Conservation (phyloP, 2,113 vertebrate species). For the Agelaius phoeniceus region DNA sequence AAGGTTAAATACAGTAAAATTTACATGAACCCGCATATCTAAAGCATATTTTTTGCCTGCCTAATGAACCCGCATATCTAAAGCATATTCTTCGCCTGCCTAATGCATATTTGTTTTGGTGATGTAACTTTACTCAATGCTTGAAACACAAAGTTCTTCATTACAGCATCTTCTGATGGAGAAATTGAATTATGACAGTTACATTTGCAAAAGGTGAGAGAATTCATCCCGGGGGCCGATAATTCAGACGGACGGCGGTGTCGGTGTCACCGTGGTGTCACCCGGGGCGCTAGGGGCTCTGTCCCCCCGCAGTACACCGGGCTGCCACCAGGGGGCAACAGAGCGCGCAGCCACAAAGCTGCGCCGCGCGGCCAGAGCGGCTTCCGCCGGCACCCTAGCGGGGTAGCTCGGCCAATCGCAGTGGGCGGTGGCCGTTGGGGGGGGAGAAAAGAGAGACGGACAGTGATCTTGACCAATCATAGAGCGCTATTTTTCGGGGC, state of each 20-base stretch:
- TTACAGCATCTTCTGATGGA: not conserved
- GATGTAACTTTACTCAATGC: not conserved
- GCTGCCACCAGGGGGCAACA: not conserved
- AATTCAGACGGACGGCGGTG: rapidly evolving
- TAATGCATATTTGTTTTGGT: not conserved
- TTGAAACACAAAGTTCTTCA: not conserved
- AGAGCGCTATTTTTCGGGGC: rapidly evolving
- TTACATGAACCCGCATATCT: not conserved
- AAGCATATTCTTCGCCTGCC: not conserved
- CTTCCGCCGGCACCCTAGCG: rapidly evolving
- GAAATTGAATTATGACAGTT: not conserved
- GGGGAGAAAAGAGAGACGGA: not conserved
- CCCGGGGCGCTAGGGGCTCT: rapidly evolving
- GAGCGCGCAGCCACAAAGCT: not conserved
- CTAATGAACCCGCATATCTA: not conserved
- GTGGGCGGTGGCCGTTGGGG: not conserved
- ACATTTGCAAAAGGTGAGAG: not conserved
- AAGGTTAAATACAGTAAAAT: not conserved
- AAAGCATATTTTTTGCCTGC: not conserved
- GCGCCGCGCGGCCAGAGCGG: not conserved
- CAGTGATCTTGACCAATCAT: rapidly evolving
- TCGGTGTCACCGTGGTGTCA: rapidly evolving
- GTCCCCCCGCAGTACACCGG: rapidly evolving
- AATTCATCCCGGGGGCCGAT: not conserved
- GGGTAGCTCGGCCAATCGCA: not conserved